Base-by-base conservation (phyloP, 1,140 invertebrate species). In the Aphidius gifuensis region DNA sequence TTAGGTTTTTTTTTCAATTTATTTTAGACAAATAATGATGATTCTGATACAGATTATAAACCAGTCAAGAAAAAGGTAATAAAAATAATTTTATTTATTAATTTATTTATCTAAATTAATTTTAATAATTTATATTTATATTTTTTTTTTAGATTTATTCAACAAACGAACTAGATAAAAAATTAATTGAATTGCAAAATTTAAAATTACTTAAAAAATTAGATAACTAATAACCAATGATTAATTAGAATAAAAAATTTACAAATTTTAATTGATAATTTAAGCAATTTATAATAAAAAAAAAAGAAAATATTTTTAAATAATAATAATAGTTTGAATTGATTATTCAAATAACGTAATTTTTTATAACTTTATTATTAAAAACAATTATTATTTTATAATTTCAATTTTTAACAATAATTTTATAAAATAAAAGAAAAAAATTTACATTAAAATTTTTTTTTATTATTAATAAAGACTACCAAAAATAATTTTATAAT, bases 71-170 rank as follows among this genome's bases (percentile, higher is more conserved):
- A 21, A 45, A 21, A 45, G 44, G 7, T 40, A 8, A 43, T 4
- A 42, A 40, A 16, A 16, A 16, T 16, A 16, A 16, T 16, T 16
- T 51, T 32, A 9, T 32, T n/a, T 48, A 2, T n/a, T 16, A 16
- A n/a, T 40, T 38, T 38, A 43, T 3, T 9, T 7, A 58, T 38
- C 40, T 44, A 38, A 43, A 42, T 55, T 47, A 5, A 49, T 55
- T 16, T 61, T 45, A 32, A 43, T 55, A 42, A 32, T 16, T 61
- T 48, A 16, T 16, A 16, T 16, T 16, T 16, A 16, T 16, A 16
- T 66, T 61, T 44, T 53, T 72, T 60, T 70, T 70, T 49, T 64
- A 79, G 78, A 76, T 73, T 5, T 76, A 73, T 64, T 77, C 75
- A 7, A 69, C 66, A 42, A 64, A 72, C 21, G 77, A 80, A 64